A percentile compares a stretch with the other conserved stretches of the same genome.
phyloP scores from a whole-genome alignment of 2,113 vertebrate species.

The Ophiodon elongatus region DNA sequence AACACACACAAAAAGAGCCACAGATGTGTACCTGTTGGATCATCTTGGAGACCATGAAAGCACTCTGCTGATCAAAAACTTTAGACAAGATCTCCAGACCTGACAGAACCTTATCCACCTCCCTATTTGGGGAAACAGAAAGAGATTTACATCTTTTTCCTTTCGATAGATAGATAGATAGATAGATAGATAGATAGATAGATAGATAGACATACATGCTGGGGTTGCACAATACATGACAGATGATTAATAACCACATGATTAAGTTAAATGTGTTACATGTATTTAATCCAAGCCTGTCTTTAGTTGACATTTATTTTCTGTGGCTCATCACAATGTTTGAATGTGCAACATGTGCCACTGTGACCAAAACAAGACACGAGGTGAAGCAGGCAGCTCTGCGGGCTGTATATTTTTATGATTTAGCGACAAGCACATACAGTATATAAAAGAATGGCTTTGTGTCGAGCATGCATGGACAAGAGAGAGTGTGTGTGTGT shows the following conservation, averaged over 20 bases:
- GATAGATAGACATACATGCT: no score
- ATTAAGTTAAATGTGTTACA: not conserved
- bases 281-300: not conserved
- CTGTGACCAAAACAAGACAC: conserved; percentile 32
- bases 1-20: not conserved
- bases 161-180: no score
- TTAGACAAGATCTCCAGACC: conserved; percentile 96
- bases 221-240: not conserved
- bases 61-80: conserved; percentile 97
- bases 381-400: not conserved
- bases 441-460: conserved; percentile 4
- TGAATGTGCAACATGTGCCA: not conserved
- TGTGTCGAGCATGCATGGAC: not conserved
- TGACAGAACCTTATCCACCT: conserved; percentile 94
- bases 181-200: no score
- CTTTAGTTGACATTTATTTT: not conserved
- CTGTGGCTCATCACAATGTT: not conserved
- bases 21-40: conserved; percentile 90
- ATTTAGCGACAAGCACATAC: not conserved
- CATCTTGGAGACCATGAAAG: conserved; percentile 92
- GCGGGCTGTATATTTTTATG: not conserved
- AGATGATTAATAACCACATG: not conserved
- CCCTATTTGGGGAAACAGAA: conserved; percentile 77
- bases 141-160: not conserved
- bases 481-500: not conserved